Evolutionary conservation across 2,797 vertebrate species (phyloP).

Genomic region (Alauda arvensis): DNA sequence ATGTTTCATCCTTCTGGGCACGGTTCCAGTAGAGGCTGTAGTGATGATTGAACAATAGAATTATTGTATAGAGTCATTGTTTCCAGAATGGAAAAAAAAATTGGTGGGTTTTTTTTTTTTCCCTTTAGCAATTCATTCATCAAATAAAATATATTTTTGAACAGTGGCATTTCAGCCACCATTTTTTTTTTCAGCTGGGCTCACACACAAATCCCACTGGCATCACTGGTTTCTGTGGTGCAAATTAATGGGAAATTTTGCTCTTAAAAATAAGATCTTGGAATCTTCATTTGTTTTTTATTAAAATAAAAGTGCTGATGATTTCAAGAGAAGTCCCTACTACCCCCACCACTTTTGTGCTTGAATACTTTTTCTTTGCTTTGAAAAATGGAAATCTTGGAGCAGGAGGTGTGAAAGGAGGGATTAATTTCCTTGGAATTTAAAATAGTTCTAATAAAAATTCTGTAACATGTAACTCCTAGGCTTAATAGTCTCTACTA

Average conservation of each 20-base stretch:
- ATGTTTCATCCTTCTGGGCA: slow-evolving; percentile 30
- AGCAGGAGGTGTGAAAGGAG: not conserved
- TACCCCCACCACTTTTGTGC: not conserved
- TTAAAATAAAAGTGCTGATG: not conserved
- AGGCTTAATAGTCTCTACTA: slow-evolving; percentile 19
- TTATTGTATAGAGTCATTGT: slow-evolving; percentile 7
- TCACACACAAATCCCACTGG: not conserved
- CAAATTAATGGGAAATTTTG: not conserved
- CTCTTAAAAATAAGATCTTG: not conserved
- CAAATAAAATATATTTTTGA: slow-evolving; percentile 2
- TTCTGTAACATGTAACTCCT: slow-evolving; percentile 8
- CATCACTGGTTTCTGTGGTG: not conserved
- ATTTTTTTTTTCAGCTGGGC: not conserved
- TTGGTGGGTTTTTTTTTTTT: no score
- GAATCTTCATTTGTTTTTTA: not conserved
- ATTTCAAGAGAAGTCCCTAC: not conserved
- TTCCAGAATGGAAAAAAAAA: not conserved
- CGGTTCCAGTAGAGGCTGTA: not conserved
- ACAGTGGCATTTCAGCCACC: not conserved
- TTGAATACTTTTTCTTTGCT: not conserved
- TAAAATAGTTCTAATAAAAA: slow-evolving; percentile 46
- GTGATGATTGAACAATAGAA: not conserved
- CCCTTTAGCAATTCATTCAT: slow-evolving; percentile 7
- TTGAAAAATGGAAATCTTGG: slow-evolving; percentile 29
- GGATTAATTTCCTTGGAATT: slow-evolving; percentile 41